These are phyloP conservation scores for Aspidiotus rigidus DNA, from an alignment of 2,888 invertebrate genomes.

Conservation along the genomic window DNA sequence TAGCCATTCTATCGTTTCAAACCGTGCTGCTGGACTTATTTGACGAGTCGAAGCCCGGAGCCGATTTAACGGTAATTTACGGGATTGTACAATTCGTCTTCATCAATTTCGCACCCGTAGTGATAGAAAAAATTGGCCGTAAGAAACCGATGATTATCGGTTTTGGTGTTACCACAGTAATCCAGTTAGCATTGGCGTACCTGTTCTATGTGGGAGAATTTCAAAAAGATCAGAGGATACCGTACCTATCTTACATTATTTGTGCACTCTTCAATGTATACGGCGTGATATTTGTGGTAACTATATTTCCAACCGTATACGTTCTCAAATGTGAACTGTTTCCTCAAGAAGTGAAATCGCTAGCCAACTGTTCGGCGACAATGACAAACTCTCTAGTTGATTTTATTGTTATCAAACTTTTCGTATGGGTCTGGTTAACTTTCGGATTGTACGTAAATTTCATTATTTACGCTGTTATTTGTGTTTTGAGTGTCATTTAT, in stretches of 20 bases:
- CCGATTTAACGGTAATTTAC: too few relatives aligned
- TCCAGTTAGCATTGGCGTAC: not conserved
- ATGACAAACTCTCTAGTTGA: slow-evolving; percentile 6
- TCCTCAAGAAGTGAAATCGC: slow-evolving; percentile 13
- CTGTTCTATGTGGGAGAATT: not conserved
- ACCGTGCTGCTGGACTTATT: too few relatives aligned
- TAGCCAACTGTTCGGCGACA: slow-evolving; percentile 6
- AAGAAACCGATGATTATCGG: slow-evolving; percentile 30
- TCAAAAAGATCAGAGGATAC: not conserved
- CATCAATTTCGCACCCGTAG: not conserved
- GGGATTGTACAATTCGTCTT: too few relatives aligned
- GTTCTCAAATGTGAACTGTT: slow-evolving; percentile 17
- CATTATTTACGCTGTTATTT: not conserved
- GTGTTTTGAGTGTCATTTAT: not conserved
- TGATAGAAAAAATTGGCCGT: slow-evolving; percentile 37
- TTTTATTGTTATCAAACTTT: slow-evolving; percentile 15
- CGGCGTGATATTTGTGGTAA: slow-evolving; percentile 10
- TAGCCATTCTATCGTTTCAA: too few relatives aligned
- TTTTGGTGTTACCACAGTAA: not conserved
- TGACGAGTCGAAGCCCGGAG: too few relatives aligned
- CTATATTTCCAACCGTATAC: not conserved
- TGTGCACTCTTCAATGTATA: slow-evolving; percentile 3
- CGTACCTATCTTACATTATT: slow-evolving; percentile 12
- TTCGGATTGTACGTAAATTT: slow-evolving; percentile 17
- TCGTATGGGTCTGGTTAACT: not conserved